phyloP scores from a whole-genome alignment of 2,888 invertebrate species.

The Thereva unica region DNA sequence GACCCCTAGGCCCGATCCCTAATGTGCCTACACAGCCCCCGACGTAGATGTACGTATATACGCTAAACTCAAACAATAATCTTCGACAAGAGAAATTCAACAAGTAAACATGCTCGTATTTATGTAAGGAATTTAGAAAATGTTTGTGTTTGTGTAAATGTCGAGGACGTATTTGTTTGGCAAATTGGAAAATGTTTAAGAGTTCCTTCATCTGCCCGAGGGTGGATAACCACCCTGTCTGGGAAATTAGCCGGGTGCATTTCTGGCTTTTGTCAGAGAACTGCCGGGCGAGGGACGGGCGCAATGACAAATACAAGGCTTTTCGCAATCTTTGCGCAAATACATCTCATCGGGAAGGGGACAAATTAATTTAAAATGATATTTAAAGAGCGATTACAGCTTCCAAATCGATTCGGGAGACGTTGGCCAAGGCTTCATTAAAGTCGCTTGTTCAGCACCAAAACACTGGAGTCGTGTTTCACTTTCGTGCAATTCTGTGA shows the following conservation, averaged over 20 bases:
- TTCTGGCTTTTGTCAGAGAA: no score
- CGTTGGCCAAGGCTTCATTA: no score
- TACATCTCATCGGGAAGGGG: no score
- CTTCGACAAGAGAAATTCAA: conserved; percentile 40
- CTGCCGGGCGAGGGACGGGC: background rate
- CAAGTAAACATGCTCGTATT: conserved; percentile 40
- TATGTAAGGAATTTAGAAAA: conserved; percentile 41
- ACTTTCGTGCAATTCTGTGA: no score
- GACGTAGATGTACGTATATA: conserved; percentile 3
- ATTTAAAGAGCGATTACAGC: no score
- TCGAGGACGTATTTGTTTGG: conserved; percentile 37
- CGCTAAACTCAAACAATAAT: conserved; percentile 41
- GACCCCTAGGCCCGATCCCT: conserved; percentile 7
- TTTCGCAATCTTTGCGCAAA: no score
- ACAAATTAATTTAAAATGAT: no score
- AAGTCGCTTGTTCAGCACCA: no score
- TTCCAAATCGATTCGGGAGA: no score
- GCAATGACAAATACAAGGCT: no score
- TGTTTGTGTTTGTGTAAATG: conserved; percentile 38
- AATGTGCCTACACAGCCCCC: conserved; percentile 12
- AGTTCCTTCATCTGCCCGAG: conserved; percentile 23
- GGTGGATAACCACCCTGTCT: conserved; percentile 28
- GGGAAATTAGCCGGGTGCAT: conserved; percentile 17
- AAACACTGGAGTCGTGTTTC: no score
- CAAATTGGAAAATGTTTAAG: conserved; percentile 40